Evolutionary conservation across 2,113 vertebrate species (phyloP).

Genomic region (Centropristis striata): DNA sequence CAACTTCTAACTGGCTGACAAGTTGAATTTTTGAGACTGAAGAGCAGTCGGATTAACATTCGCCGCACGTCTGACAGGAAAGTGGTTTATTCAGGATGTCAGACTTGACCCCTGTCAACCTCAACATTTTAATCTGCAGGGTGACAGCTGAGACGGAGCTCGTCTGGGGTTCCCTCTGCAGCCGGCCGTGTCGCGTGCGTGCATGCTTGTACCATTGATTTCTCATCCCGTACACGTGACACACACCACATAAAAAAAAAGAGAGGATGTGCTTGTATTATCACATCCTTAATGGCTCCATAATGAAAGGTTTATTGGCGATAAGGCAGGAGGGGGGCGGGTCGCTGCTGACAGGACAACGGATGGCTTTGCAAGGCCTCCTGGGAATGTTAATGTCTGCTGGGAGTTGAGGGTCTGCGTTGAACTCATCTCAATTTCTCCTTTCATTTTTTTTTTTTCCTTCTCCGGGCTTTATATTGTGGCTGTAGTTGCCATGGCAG

Average conservation of each 20-base stretch:
- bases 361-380: conserved; percentile 68
- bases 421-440: conserved; percentile 76
- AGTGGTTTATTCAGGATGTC: conserved; percentile 73
- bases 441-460: conserved; percentile 59
- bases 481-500: conserved; percentile 83
- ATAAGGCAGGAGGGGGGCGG: conserved; percentile 60
- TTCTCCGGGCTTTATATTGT: conserved; percentile 68
- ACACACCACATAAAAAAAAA: conserved; percentile 26
- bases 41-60: conserved; percentile 17
- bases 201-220: conserved; percentile 62
- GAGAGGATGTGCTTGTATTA: conserved; percentile 81
- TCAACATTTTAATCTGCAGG: conserved; percentile 85
- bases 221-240: conserved; percentile 30
- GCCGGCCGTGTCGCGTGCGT: conserved; percentile 43
- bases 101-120: conserved; percentile 77
- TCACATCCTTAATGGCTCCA: conserved; percentile 81
- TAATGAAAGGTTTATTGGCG: conserved; percentile 86
- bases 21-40: background rate
- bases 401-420: conserved; percentile 71
- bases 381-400: conserved; percentile 74
- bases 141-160: conserved; percentile 79
- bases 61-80: conserved; percentile 44
- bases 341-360: conserved; percentile 61
- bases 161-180: conserved; percentile 53
- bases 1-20: background rate